These are phyloP conservation scores for Chloroceryle aenea DNA, from an alignment of 2,113 vertebrate genomes.

Conservation along the genomic window DNA sequence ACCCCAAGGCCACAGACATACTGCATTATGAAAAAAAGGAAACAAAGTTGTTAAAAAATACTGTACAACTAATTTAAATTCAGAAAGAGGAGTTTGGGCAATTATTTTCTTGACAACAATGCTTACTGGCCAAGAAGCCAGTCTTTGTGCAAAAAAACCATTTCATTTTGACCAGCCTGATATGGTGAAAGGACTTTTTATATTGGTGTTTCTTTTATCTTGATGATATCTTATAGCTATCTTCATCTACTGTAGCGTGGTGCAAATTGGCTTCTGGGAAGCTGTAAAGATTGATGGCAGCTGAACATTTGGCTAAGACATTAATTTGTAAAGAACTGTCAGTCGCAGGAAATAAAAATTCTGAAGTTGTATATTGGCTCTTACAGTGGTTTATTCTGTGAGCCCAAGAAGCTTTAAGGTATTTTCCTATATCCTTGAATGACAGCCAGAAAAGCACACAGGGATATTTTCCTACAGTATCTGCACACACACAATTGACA, in stretches of 20 bases:
- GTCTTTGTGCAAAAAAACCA: neutral
- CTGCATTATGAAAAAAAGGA: neutral
- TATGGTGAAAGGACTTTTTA: neutral
- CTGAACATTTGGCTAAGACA: neutral
- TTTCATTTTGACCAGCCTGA: neutral
- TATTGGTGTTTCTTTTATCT: neutral
- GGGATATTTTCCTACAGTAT: neutral
- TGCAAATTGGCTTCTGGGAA: neutral
- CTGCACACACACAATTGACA: neutral
- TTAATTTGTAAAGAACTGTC: neutral
- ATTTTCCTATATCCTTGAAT: neutral
- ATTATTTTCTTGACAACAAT: neutral
- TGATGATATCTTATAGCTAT: neutral
- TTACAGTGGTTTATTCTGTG: neutral
- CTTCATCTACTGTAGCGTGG: neutral
- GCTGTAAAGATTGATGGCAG: neutral
- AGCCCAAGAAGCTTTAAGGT: neutral
- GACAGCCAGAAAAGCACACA: neutral
- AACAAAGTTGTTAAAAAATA: neutral
- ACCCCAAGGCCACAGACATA: neutral
- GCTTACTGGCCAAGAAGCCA: neutral
- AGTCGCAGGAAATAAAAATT: neutral
- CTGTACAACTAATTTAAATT: neutral
- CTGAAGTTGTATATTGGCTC: neutral
- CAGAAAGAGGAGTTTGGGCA: neutral